A percentile compares a stretch with the other conserved stretches of the same genome.
Evolutionary conservation across 1,140 invertebrate genomes (phyloP).

Genomic region (Meloidogyne floridensis): DNA sequence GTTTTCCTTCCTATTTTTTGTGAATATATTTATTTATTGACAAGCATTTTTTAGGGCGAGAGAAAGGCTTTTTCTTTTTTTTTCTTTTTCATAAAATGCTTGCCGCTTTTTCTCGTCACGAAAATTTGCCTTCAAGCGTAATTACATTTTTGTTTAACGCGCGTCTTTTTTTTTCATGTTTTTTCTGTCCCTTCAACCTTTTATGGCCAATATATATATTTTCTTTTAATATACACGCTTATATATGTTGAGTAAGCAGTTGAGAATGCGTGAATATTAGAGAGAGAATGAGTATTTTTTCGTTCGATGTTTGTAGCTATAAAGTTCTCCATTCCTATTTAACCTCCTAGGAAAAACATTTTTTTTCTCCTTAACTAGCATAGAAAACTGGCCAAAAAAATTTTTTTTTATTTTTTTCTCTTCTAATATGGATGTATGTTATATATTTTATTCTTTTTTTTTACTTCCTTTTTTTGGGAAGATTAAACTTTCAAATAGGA

Average conservation of each 20-base stretch:
- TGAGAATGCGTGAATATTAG: background rate
- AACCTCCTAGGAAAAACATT: too few species aligned
- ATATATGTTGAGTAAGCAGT: background rate
- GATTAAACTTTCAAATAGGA: too few species aligned
- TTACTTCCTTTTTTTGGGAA: too few species aligned
- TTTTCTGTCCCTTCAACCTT: background rate
- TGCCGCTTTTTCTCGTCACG: background rate
- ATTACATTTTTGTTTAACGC: background rate
- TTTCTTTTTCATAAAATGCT: background rate
- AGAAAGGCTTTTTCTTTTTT: background rate
- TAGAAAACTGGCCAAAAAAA: too few species aligned
- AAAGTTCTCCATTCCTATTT: too few species aligned
- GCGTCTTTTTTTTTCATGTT: background rate
- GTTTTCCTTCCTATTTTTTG: background rate
- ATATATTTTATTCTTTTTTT: too few species aligned
- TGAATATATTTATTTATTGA: background rate
- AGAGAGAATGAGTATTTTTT: too few species aligned
- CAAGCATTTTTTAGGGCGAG: background rate
- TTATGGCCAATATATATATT: background rate
- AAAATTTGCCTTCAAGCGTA: conserved; percentile 6
- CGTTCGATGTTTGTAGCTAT: too few species aligned
- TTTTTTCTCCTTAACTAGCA: too few species aligned
- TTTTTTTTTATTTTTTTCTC: too few species aligned
- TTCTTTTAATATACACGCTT: background rate
- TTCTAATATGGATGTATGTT: too few species aligned